Evolutionary conservation across 2,113 vertebrate genomes (phyloP).

Genomic region (Cepphus grylle): DNA sequence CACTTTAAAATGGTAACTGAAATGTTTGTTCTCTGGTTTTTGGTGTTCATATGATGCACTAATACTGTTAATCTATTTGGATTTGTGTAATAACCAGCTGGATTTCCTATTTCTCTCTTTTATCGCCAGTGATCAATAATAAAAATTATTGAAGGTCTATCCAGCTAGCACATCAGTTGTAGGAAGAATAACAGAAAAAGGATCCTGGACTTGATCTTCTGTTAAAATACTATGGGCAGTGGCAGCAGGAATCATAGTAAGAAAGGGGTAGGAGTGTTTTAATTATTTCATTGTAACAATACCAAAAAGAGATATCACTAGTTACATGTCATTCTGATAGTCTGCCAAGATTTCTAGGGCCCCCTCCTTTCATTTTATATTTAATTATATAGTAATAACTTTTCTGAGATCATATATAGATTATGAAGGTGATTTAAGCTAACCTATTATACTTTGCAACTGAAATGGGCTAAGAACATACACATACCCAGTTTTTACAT

Average conservation of each 20-base stretch:
- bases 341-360: background rate
- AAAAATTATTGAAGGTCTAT: background rate
- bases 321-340: background rate
- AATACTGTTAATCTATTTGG: background rate
- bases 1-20: background rate
- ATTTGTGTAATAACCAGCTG: background rate
- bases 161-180: background rate
- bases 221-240: background rate
- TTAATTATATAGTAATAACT: background rate
- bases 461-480: background rate
- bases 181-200: background rate
- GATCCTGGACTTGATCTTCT: background rate
- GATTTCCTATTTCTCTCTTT: background rate
- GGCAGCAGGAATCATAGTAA: background rate
- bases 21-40: background rate
- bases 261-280: background rate
- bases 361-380: background rate
- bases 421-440: background rate
- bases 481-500: background rate
- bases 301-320: background rate
- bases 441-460: background rate
- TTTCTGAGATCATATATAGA: background rate
- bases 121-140: background rate
- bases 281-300: background rate
- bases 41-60: background rate